phyloP scores from a whole-genome alignment of 2,113 vertebrate species.

The Hiodon tergisus region DNA sequence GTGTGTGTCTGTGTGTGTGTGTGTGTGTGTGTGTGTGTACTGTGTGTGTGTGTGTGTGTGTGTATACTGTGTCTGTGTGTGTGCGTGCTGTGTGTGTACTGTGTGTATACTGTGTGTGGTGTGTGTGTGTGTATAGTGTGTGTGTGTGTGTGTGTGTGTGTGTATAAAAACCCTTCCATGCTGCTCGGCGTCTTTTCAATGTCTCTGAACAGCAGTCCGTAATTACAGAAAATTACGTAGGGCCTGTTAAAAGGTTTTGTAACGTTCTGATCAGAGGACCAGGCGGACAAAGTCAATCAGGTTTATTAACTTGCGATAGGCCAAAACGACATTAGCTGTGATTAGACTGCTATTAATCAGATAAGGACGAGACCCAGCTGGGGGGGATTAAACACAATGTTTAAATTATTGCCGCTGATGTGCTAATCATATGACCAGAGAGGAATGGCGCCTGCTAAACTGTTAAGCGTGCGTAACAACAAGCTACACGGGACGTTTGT shows the following conservation, averaged over 20 bases:
- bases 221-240: conserved; percentile 16
- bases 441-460: too few relatives aligned
- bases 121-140: too few relatives aligned
- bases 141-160: conserved; percentile 1
- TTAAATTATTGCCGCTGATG: too few relatives aligned
- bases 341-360: not conserved
- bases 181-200: not conserved
- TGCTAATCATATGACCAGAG: too few relatives aligned
- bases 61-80: not conserved
- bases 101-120: not conserved
- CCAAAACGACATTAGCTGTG: conserved; percentile 2
- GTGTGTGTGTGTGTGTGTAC: conserved; percentile 9
- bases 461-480: too few relatives aligned
- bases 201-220: conserved; percentile 10
- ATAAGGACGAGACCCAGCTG: too few relatives aligned
- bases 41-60: not conserved
- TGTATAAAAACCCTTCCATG: not conserved
- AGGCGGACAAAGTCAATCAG: conserved; percentile 10
- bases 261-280: conserved; percentile 7
- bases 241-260: conserved; percentile 16
- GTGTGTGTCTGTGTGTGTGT: not conserved
- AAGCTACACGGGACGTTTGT: too few relatives aligned
- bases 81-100: not conserved
- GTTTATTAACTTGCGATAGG: conserved; percentile 6
- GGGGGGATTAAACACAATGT: too few relatives aligned